Conservation (phyloP, 2,888 invertebrate species). For the Melanophora roralis region DNA sequence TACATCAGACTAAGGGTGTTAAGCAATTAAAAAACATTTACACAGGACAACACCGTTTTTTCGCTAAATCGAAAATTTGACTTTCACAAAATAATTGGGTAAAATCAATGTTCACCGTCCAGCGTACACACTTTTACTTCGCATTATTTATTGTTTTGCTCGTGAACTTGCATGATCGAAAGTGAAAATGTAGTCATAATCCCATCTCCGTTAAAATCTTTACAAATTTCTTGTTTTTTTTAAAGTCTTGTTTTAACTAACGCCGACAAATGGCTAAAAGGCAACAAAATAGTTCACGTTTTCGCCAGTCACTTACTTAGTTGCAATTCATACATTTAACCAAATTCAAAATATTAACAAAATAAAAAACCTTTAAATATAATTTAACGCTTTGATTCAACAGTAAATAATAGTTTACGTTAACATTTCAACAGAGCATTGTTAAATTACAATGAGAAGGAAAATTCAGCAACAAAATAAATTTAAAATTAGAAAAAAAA, state of each 20-base stretch:
- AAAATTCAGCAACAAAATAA: slow-evolving; percentile 15
- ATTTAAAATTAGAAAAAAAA: slow-evolving; percentile 34
- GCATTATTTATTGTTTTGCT: no score
- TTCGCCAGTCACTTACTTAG: slow-evolving; percentile 23
- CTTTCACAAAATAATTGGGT: no score
- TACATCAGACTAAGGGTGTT: no score
- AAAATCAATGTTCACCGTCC: no score
- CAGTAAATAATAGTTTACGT: slow-evolving; percentile 15
- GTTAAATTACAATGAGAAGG: slow-evolving; percentile 1
- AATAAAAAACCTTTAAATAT: not conserved
- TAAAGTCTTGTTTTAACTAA: slow-evolving; percentile 15
- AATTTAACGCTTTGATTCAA: slow-evolving; percentile 33
- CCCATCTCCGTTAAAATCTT: slow-evolving; percentile 39
- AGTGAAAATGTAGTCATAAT: no score
- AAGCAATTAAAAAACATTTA: no score
- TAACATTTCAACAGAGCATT: not conserved
- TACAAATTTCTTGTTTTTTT: not conserved
- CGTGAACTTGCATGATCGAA: no score
- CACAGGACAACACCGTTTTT: no score
- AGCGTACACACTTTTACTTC: no score
- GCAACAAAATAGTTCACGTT: slow-evolving; percentile 55
- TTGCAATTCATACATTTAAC: not conserved
- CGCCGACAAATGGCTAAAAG: slow-evolving; percentile 51
- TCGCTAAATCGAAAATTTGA: no score
- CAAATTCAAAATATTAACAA: not conserved